These are phyloP conservation scores for Ptilonorhynchus violaceus DNA, from an alignment of 2,113 vertebrate species.

Conservation along the genomic window DNA sequence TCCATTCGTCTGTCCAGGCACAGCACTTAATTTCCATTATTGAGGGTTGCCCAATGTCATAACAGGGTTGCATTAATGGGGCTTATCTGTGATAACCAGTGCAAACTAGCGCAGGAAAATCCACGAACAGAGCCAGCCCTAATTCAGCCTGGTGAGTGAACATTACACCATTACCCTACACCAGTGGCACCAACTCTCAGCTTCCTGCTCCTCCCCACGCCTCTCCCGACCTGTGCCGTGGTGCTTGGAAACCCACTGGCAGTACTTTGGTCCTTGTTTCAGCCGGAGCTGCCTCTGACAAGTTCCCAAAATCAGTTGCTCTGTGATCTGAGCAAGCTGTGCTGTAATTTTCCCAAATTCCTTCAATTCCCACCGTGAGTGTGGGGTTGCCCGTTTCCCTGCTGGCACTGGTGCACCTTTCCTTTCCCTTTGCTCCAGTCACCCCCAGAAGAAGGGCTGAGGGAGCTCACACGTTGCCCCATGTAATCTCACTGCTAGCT, in stretches of 20 bases:
- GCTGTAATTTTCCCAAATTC: neutral
- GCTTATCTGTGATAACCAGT: conserved; percentile 50
- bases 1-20: conserved; percentile 17
- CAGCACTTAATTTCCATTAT: conserved; percentile 28
- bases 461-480: neutral
- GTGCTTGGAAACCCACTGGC: neutral
- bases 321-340: neutral
- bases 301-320: neutral
- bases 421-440: neutral
- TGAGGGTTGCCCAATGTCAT: conserved; percentile 36
- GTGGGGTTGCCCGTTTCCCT: neutral
- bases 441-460: neutral
- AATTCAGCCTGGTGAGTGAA: neutral
- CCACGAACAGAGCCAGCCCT: neutral
- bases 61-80: conserved; percentile 10
- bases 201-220: neutral
- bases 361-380: neutral
- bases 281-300: neutral
- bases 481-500: conserved; percentile 22
- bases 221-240: accelerated
- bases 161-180: neutral
- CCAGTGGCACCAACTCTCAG: neutral
- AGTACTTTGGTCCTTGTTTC: neutral
- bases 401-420: neutral
- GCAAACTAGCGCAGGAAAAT: conserved; percentile 23